Conservation (phyloP, 2,113 vertebrate species). For the Cygnus atratus region DNA sequence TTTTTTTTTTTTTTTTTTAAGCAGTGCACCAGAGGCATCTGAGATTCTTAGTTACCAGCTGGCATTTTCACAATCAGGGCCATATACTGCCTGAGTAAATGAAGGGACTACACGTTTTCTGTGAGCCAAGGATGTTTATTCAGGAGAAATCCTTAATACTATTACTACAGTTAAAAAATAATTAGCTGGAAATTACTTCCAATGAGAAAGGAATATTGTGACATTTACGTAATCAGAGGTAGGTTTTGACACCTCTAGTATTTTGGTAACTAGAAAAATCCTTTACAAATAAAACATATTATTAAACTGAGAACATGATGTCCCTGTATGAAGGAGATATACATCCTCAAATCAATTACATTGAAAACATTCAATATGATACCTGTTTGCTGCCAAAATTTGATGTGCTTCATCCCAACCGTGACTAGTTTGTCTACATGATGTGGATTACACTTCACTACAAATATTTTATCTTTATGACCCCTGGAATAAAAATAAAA, state of each 20-base stretch:
- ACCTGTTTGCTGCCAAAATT: constrained; percentile 99
- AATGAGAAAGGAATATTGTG: not conserved
- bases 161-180: not conserved
- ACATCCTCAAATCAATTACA: not conserved
- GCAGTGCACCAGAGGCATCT: not conserved
- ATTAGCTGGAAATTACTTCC: not conserved
- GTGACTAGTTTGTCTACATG: constrained; percentile 92
- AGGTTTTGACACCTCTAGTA: not conserved
- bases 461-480: constrained; percentile 96
- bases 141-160: not conserved
- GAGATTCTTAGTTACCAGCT: not conserved
- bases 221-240: not conserved
- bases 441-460: constrained; percentile 94
- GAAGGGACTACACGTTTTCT: not conserved
- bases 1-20: not conserved
- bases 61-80: not conserved
- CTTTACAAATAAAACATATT: not conserved
- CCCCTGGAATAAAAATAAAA: constrained; percentile 80
- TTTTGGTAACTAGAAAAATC: not conserved
- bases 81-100: not conserved
- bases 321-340: not conserved
- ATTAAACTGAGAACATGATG: not conserved
- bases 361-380: not conserved
- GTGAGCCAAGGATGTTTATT: not conserved
- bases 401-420: constrained; percentile 95